A percentile compares a stretch with the other conserved stretches of the same genome.
These are phyloP conservation scores for Otolemur crassicaudatus DNA, from an alignment of 2,797 vertebrate genomes.

Conservation along the genomic window DNA sequence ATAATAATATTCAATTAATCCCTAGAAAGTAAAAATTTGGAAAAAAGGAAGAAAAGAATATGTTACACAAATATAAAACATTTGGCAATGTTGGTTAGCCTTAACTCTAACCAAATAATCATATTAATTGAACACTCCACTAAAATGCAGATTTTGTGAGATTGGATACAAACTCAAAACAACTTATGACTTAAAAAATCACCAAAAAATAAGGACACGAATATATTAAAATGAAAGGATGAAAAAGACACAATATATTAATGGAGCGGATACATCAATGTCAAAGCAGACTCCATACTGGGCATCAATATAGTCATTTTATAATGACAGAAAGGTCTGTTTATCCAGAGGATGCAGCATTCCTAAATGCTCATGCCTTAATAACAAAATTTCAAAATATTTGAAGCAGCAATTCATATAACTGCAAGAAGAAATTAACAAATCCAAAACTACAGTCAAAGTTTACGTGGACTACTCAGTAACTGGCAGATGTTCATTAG, in stretches of 20 bases:
- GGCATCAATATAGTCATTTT: not conserved
- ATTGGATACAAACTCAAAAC: not conserved
- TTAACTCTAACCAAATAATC: not conserved
- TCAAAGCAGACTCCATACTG: not conserved
- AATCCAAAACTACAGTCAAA: no score
- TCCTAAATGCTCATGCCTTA: not conserved
- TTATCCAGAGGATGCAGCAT: not conserved
- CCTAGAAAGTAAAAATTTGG: not conserved
- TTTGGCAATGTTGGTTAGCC: not conserved
- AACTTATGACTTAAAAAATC: not conserved
- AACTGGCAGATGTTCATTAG: accelerated
- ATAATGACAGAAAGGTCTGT: not conserved
- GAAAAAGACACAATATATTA: not conserved
- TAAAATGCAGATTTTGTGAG: not conserved
- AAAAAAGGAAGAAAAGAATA: not conserved
- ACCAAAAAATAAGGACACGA: not conserved
- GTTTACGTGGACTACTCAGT: not conserved
- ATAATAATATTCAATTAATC: not conserved
- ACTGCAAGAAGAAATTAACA: not conserved
- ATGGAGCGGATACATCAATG: not conserved
- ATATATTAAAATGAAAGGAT: not conserved
- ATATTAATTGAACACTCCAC: not conserved
- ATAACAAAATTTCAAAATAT: not conserved
- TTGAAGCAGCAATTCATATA: not conserved
- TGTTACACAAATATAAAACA: not conserved